Evolutionary conservation across 2,888 invertebrate species (phyloP).

Genomic region (Eurytoma californica): DNA sequence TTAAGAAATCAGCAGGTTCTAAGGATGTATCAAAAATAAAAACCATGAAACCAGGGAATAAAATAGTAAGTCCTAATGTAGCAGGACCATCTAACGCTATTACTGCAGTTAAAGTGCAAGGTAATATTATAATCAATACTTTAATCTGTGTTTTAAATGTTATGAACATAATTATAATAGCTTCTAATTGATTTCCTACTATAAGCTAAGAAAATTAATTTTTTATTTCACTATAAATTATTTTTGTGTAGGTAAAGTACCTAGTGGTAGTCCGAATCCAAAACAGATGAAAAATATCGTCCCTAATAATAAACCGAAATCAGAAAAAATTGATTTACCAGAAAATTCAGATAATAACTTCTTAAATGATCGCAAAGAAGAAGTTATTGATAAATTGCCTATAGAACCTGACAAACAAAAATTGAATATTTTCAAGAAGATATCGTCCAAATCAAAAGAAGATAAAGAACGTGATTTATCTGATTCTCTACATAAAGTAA

Average conservation of each 20-base stretch:
- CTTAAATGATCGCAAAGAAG: conserved; percentile 76
- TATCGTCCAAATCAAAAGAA: conserved; percentile 83
- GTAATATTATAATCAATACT: conserved; percentile 2
- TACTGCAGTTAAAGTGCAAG: conserved; percentile 32
- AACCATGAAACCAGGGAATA: conserved; percentile 72
- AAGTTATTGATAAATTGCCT: conserved; percentile 80
- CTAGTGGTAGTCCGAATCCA: conserved; percentile 64
- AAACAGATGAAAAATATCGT: conserved; percentile 63
- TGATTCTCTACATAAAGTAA: conserved; percentile 67
- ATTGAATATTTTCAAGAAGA: conserved; percentile 91
- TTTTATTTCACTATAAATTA: neutral
- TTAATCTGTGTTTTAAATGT: no score
- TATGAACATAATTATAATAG: neutral
- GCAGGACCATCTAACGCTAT: conserved; percentile 66
- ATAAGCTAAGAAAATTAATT: neutral
- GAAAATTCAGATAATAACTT: conserved; percentile 42
- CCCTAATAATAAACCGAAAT: conserved; percentile 64
- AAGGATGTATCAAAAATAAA: conserved; percentile 77
- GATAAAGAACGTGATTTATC: conserved; percentile 77
- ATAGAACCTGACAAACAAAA: conserved; percentile 91
- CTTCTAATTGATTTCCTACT: neutral
- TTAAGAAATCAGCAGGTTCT: conserved; percentile 76
- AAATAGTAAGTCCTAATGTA: conserved; percentile 71
- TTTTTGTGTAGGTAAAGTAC: conserved; percentile 40
- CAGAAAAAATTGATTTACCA: conserved; percentile 63